These are phyloP conservation scores for Anthopleura xanthogrammica DNA, from an alignment of 92 coral and sea anemone genomes.

Conservation along the genomic window DNA sequence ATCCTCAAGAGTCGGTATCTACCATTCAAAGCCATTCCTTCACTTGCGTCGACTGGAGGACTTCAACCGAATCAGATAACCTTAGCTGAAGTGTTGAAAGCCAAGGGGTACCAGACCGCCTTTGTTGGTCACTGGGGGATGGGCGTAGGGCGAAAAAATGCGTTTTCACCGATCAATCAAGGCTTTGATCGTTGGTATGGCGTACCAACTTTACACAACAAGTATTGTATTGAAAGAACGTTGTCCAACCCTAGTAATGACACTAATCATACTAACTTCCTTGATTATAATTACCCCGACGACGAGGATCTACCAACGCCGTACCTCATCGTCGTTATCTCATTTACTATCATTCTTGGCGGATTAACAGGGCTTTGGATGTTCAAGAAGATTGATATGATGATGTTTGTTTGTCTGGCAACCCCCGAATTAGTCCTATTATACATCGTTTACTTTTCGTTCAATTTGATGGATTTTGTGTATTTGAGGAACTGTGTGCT, in stretches of 20 bases:
- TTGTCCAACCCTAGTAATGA: constrained; percentile 7
- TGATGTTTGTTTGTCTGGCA: constrained; percentile 30
- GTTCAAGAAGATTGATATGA: constrained; percentile 27
- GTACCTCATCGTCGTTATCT: neutral
- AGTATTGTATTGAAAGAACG: constrained; percentile 45
- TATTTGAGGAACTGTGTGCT: constrained; percentile 78
- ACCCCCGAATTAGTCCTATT: constrained; percentile 17
- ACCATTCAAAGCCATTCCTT: constrained; percentile 77
- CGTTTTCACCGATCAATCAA: constrained; percentile 72
- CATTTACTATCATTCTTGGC: constrained; percentile 17
- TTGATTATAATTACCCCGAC: neutral
- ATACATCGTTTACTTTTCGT: constrained; percentile 23
- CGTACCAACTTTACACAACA: constrained; percentile 71
- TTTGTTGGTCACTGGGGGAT: constrained; percentile 92
- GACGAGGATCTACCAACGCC: constrained; percentile 14
- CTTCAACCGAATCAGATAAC: constrained; percentile 62
- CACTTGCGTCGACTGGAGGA: constrained; percentile 88
- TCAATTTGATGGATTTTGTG: constrained; percentile 48
- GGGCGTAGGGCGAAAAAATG: constrained; percentile 73
- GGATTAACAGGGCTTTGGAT: constrained; percentile 14
- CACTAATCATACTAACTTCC: neutral
- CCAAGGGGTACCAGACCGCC: constrained; percentile 56
- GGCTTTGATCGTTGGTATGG: constrained; percentile 94
- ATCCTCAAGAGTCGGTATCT: constrained; percentile 83
- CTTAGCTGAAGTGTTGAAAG: constrained; percentile 68